Conservation (phyloP, 2,113 vertebrate genomes). For the Orthonyx spaldingii region DNA sequence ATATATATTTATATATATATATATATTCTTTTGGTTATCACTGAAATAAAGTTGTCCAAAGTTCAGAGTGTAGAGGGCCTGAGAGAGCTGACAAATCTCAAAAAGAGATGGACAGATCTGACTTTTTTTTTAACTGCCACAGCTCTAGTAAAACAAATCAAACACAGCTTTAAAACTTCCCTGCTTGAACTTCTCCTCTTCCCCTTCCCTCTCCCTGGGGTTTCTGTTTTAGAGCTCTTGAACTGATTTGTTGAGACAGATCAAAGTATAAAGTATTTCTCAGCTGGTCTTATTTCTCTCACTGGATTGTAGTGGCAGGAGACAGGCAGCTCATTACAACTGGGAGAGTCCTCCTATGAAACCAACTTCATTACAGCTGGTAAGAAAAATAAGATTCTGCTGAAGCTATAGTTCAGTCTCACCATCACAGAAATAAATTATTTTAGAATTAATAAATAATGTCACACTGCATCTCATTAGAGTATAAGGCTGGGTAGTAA, state of each 20-base stretch:
- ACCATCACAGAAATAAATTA: neutral
- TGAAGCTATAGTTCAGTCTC: neutral
- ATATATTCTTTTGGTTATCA: neutral
- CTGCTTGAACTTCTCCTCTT: constrained; percentile 4
- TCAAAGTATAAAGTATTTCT: constrained; percentile 50
- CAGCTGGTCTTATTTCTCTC: constrained; percentile 40
- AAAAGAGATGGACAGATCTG: neutral
- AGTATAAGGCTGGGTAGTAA: neutral
- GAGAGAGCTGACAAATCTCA: neutral
- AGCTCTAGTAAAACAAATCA: constrained; percentile 42
- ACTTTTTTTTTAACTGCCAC: neutral
- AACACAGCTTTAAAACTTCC: constrained; percentile 29
- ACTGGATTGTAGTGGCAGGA: constrained; percentile 31
- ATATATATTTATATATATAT: neutral
- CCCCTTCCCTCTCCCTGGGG: neutral
- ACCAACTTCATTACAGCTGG: neutral
- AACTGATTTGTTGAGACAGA: constrained; percentile 61
- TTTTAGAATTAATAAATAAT: constrained; percentile 36
- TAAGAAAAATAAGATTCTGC: neutral
- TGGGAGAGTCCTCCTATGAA: neutral
- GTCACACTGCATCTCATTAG: neutral
- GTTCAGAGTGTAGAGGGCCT: neutral
- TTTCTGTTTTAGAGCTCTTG: constrained; percentile 44
- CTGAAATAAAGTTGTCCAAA: constrained; percentile 14
- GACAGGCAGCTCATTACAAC: constrained; percentile 15